phyloP scores from a whole-genome alignment of 2,888 invertebrate genomes.

The Rhynchonema sp. region DNA sequence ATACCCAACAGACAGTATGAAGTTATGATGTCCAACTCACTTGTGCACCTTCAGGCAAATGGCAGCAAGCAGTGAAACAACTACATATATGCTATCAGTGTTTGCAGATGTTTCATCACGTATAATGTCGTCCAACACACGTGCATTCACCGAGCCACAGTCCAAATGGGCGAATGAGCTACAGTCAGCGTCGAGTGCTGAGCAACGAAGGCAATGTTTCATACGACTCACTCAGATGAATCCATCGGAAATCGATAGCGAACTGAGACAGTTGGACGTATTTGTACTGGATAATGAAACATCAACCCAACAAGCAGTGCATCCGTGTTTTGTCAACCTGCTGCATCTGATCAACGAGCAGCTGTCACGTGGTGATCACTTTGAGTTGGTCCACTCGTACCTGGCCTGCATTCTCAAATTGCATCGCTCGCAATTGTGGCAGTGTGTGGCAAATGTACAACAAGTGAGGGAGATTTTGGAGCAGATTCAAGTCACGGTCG shows the following conservation, averaged over 20 bases:
- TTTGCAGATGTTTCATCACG: no score
- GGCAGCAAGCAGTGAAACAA: no score
- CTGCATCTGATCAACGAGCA: conserved; percentile 49
- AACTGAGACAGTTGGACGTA: background rate
- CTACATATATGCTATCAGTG: no score
- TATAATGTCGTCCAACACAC: no score
- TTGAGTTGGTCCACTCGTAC: conserved; percentile 75
- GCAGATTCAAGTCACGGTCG: background rate
- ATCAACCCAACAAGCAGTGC: background rate
- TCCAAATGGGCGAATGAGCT: background rate
- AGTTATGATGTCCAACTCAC: no score
- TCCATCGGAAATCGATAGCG: background rate
- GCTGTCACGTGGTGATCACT: conserved; percentile 54
- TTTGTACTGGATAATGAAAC: background rate
- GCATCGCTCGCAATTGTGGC: conserved; percentile 8
- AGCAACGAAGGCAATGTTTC: background rate
- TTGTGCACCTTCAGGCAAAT: no score
- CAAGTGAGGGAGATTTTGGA: no score
- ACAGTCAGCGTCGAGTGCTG: background rate
- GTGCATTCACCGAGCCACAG: background rate
- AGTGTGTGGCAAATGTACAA: background rate
- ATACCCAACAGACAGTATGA: no score
- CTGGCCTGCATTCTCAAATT: conserved; percentile 65
- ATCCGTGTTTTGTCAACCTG: conserved; percentile 37
- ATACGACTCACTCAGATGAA: background rate